phyloP scores from a whole-genome alignment of 2,113 vertebrate genomes.

The Monarcha castaneiventris region DNA sequence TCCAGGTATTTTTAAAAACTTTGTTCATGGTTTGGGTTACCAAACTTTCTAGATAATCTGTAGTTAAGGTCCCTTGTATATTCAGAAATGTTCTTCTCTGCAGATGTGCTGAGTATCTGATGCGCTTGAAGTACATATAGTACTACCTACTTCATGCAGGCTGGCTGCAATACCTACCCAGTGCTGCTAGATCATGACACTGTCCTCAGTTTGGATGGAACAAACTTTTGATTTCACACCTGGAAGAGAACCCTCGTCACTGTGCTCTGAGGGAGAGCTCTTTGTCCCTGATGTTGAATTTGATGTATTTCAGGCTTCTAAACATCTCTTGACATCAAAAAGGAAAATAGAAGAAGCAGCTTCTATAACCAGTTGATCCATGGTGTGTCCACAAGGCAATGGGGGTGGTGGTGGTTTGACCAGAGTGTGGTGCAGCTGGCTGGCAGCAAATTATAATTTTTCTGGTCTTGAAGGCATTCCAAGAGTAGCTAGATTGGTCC shows the following conservation, averaged over 20 bases:
- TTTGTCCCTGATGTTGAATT: not conserved
- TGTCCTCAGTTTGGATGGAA: not conserved
- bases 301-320: not conserved
- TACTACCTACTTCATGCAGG: not conserved
- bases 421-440: not conserved
- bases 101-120: not conserved
- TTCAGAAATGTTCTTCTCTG: not conserved
- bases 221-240: not conserved
- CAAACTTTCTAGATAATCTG: not conserved
- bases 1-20: not conserved
- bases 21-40: not conserved
- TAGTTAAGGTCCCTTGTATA: not conserved
- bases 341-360: not conserved
- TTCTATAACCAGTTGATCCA: not conserved
- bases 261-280: rapidly evolving
- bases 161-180: not conserved
- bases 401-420: not conserved
- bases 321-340: not conserved
- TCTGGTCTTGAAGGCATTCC: not conserved
- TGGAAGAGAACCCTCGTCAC: not conserved
- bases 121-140: not conserved
- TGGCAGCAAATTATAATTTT: not conserved
- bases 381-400: not conserved
- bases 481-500: not conserved
- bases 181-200: not conserved